Conservation (phyloP, 2,888 invertebrate genomes). For the Brachypalpus laphriformis region DNA sequence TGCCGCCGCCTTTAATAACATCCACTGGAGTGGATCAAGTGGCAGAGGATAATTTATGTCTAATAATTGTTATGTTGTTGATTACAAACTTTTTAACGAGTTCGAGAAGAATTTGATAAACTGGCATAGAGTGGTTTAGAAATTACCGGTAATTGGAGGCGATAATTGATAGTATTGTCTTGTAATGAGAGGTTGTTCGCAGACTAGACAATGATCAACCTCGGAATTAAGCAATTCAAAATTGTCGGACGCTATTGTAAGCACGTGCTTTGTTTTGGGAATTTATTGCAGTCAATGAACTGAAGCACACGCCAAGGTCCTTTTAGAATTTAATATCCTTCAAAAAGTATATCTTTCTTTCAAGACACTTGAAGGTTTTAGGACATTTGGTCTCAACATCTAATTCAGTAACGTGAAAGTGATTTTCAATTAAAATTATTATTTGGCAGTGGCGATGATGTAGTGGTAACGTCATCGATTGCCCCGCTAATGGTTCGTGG, state of each 20-base stretch:
- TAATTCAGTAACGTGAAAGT: too few relatives aligned
- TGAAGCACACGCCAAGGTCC: too few relatives aligned
- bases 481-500: too few relatives aligned
- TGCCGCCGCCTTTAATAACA: not conserved
- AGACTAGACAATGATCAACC: not conserved
- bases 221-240: not conserved
- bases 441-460: too few relatives aligned
- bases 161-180: conserved; percentile 5
- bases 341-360: too few relatives aligned
- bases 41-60: not conserved
- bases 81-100: conserved; percentile 1
- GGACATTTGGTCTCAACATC: too few relatives aligned
- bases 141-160: conserved; percentile 1
- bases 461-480: too few relatives aligned
- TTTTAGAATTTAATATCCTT: too few relatives aligned
- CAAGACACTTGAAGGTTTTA: too few relatives aligned
- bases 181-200: not conserved
- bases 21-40: conserved; percentile 8
- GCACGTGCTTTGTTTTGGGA: not conserved
- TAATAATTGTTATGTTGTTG: conserved; percentile 6
- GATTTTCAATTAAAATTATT: too few relatives aligned
- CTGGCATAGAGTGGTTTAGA: not conserved
- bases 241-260: not conserved
- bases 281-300: too few relatives aligned
- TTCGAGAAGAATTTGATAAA: conserved; percentile 15